phyloP scores from a whole-genome alignment of 2,888 invertebrate species.

The Heliconius hortense region DNA sequence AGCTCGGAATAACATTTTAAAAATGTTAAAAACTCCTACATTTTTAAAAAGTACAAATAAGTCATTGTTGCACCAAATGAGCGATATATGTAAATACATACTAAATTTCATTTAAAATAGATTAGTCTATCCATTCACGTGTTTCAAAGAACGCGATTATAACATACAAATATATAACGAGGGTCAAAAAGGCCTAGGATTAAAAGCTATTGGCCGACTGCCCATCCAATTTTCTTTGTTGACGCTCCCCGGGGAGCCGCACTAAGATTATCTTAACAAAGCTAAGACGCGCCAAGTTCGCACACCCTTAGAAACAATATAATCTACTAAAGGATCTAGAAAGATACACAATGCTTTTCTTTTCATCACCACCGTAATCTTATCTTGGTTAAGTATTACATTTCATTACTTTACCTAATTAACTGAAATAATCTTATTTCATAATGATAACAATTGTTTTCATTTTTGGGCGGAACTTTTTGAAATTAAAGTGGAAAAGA shows the following conservation, averaged over 20 bases:
- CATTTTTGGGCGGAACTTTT: background rate
- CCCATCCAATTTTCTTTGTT: constrained; percentile 82
- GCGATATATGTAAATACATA: too few relatives aligned
- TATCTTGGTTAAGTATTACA: constrained; percentile 30
- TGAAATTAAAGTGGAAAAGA: background rate
- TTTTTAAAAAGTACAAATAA: too few relatives aligned
- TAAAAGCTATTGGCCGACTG: constrained; percentile 80
- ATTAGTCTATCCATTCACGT: constrained; percentile 48
- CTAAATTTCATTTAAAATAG: constrained; percentile 20
- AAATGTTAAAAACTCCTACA: too few relatives aligned
- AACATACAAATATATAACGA: constrained; percentile 69
- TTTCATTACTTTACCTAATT: constrained; percentile 50
- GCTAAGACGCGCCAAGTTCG: constrained; percentile 66
- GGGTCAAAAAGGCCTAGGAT: constrained; percentile 76
- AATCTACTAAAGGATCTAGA: constrained; percentile 55
- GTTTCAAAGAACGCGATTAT: constrained; percentile 66
- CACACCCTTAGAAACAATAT: constrained; percentile 66
- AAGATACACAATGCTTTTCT: constrained; percentile 53
- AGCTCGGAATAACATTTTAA: too few relatives aligned
- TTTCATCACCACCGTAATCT: constrained; percentile 42
- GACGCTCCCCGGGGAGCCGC: constrained; percentile 71
- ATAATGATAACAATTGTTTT: constrained; percentile 22
- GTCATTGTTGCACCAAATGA: too few relatives aligned
- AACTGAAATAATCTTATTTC: constrained; percentile 58
- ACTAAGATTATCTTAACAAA: constrained; percentile 79